Percentiles rank a stretch among this genome's conserved stretches.
phyloP scores from a whole-genome alignment of 1,140 invertebrate species.

The Drosophila quadrilineata region DNA sequence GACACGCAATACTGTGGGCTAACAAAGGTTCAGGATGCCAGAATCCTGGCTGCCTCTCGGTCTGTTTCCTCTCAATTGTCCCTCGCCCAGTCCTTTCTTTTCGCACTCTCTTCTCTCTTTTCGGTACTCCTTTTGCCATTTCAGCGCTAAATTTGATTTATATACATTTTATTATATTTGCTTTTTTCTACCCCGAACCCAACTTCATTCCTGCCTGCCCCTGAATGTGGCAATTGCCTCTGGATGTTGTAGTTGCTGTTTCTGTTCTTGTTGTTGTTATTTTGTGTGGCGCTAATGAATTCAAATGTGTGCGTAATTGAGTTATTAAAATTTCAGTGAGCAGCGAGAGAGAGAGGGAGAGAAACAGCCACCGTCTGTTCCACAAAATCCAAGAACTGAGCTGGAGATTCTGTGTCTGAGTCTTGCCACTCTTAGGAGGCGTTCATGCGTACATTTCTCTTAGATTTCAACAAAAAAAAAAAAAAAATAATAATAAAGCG shows the following conservation, averaged over 20 bases:
- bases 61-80: background rate
- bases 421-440: constrained; percentile 55
- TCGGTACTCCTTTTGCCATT: constrained; percentile 56
- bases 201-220: background rate
- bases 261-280: constrained; percentile 30
- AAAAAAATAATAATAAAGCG: background rate
- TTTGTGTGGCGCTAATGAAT: constrained; percentile 69
- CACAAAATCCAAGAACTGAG: background rate
- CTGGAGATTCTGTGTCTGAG: background rate
- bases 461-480: constrained; percentile 24
- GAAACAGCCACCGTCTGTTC: constrained; percentile 23
- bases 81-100: background rate
- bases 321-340: constrained; percentile 76
- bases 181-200: constrained; percentile 29
- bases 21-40: constrained; percentile 19
- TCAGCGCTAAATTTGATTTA: constrained; percentile 76
- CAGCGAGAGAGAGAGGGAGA: too few species aligned
- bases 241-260: constrained; percentile 18
- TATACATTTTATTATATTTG: constrained; percentile 76
- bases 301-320: constrained; percentile 80
- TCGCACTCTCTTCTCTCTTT: background rate
- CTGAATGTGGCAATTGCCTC: background rate
- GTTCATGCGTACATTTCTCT: constrained; percentile 51
- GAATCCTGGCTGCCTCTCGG: background rate
- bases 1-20: constrained; percentile 21